Base-by-base conservation (phyloP, 2,888 invertebrate species). In the Caenorhabditis sp. region DNA sequence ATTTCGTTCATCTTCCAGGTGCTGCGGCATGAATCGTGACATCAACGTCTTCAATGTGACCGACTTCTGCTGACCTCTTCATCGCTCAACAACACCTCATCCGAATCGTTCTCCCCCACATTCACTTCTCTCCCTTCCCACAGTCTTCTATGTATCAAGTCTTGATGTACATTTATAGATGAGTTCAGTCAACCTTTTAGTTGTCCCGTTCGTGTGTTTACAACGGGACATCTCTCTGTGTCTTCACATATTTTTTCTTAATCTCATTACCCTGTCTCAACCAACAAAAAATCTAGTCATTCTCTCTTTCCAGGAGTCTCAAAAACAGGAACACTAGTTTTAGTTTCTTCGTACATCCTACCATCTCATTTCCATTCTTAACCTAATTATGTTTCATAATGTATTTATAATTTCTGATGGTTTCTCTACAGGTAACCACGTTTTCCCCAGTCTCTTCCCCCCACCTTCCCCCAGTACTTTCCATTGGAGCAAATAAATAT, bases 11-110 rank as follows among this genome's bases (percentile, higher is more conserved):
- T 41, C 44, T 82, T 82, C 35, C 73, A 82, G 82, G 35, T 82
- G 82, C 59, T 82, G 82, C 56, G 82, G 82, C 31, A 77, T 77
- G 3, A 74, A 81, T 47, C 75, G 75, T 51, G 82, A 82, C 68
- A 76, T 82, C 73, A 77, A 76, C 56, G 82, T 82, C 49, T 82
- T 77, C 82, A 82, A 82, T 47, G 63, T 82, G 64, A 77, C 82
- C 51, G 72, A 82, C 49, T 82, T 82, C 75, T 82, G 82, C 73
- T 81, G 59, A 80, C 54, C 63, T 70, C 77, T 41, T 22, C 44
- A 19, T 38, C 66, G 61, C 38, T 59, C 58, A 76, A 31, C 44
- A 54, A 31, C 44, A 54, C 31, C 41, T 58, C 75, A 61, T 59
- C 24, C 19, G 28, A 59, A 35, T 16, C 41, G 64, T 75, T 75